Base-by-base conservation (phyloP, 2,888 invertebrate genomes). In the Xiphydria camelus region DNA sequence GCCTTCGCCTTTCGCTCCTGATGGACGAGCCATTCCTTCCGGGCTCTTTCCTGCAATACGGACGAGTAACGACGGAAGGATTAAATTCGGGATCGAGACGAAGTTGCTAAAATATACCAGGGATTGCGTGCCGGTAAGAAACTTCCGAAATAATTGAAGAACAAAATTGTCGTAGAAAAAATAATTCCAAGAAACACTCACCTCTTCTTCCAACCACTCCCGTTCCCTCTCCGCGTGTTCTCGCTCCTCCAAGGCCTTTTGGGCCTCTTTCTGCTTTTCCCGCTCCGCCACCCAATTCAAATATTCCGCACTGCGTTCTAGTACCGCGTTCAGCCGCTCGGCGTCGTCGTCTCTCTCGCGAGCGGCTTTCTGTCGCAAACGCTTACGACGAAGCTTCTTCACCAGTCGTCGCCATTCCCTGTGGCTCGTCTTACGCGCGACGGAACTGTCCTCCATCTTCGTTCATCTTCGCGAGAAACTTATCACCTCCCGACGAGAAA, bases 331-430 rank as follows among this genome's bases (percentile, higher is more conserved):
- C 65, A 82, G 67, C 51, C 75, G 77, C 2, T 88, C 87, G 35
- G 72, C 66, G 51, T 76, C 66, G 9, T 48, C 71, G 66, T 86
- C 84, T 53, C 83, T 80, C 61, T 80, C 70, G 55, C 76, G 77
- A 1, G 90, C 91, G 41, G 72, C 61, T 57, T 72, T 64, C 52
- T 79, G 84, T 36, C 91, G 79, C 47, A 85, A 78, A 44, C 80
- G 80, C 71, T 85, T 84, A 47, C 91, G 80, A 75, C 90, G 82
- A 61, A 83, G 78, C 63, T 83, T 88, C 76, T 90, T 91, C 0
- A 82, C 87, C 49, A 82, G 62, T 75, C 84, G 85, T 59, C 91
- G 82, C 88, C 90, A 90, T 67, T 83, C 79, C 62, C 80, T 81
- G 73, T 86, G 86, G 59, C 83, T 84, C 70, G 55, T 29, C 25